Evolutionary conservation across 2,888 invertebrate species (phyloP).

Genomic region (Hypomecis atomaria): DNA sequence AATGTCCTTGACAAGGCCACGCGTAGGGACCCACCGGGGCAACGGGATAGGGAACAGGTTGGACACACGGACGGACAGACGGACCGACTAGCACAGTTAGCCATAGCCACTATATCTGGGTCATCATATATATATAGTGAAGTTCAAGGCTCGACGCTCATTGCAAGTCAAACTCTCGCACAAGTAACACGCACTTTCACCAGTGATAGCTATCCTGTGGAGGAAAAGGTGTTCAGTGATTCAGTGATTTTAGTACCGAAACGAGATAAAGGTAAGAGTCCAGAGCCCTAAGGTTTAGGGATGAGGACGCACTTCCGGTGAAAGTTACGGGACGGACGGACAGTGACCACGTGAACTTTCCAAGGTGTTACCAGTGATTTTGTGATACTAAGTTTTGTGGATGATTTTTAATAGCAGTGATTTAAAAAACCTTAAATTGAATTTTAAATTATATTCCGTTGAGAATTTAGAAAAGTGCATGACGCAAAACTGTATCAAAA

Average conservation of each 20-base stretch:
- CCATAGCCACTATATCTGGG: constrained; percentile 87
- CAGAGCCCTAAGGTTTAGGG: constrained; percentile 47
- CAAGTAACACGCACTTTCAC: constrained; percentile 81
- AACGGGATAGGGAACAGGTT: constrained; percentile 74
- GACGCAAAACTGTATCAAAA: constrained; percentile 46
- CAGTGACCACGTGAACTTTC: constrained; percentile 46
- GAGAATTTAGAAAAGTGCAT: not conserved
- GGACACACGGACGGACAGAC: constrained; percentile 65
- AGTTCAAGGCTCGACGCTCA: constrained; percentile 92
- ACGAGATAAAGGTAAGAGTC: constrained; percentile 73
- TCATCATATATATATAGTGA: constrained; percentile 93
- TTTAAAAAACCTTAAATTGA: not conserved
- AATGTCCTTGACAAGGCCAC: constrained; percentile 60
- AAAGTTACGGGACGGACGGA: constrained; percentile 48
- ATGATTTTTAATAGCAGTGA: constrained; percentile 11
- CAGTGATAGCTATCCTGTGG: constrained; percentile 70
- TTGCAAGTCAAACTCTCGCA: constrained; percentile 81
- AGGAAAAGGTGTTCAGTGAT: constrained; percentile 75
- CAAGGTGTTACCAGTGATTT: constrained; percentile 38
- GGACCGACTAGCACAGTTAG: constrained; percentile 79
- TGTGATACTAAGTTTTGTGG: constrained; percentile 46
- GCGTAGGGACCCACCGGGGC: constrained; percentile 65
- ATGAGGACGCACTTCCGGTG: constrained; percentile 43
- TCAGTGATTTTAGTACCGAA: constrained; percentile 68
- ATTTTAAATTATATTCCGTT: not conserved